Conservation (phyloP, 2,113 vertebrate species). For the Petrocephalus zakoni region DNA sequence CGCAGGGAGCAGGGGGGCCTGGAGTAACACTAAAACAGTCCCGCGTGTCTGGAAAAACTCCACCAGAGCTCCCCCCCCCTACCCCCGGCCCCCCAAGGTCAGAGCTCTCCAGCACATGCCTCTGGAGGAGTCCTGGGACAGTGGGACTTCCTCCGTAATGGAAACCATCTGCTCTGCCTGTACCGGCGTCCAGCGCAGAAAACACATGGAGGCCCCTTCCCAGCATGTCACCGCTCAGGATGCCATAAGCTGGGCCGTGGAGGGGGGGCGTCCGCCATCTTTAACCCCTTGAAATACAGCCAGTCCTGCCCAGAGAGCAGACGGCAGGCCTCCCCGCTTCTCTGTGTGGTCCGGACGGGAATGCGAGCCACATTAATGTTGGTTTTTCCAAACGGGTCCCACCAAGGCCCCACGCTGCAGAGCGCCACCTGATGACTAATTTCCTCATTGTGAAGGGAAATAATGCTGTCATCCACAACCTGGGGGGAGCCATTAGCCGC, state of each 20-base stretch:
- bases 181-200: background rate
- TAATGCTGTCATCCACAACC: background rate
- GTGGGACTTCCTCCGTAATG: conserved; percentile 31
- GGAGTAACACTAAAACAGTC: conserved; percentile 33
- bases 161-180: conserved; percentile 38
- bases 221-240: background rate
- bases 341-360: background rate
- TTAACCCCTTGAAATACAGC: background rate
- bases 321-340: background rate
- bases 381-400: background rate
- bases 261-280: background rate
- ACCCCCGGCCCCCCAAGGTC: conserved; percentile 19
- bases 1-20: background rate
- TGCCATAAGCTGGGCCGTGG: background rate
- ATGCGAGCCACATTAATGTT: background rate
- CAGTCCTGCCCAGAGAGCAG: background rate
- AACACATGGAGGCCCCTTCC: background rate
- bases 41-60: conserved; percentile 24
- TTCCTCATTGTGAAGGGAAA: conserved; percentile 9
- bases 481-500: background rate
- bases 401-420: background rate
- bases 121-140: conserved; percentile 27
- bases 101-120: conserved; percentile 33
- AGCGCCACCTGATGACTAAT: conserved; percentile 5
- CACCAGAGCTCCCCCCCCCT: background rate